A percentile compares a stretch with the other conserved stretches of the same genome.
Conservation (phyloP, 2,888 invertebrate species). For the Drosophila mimetica region DNA sequence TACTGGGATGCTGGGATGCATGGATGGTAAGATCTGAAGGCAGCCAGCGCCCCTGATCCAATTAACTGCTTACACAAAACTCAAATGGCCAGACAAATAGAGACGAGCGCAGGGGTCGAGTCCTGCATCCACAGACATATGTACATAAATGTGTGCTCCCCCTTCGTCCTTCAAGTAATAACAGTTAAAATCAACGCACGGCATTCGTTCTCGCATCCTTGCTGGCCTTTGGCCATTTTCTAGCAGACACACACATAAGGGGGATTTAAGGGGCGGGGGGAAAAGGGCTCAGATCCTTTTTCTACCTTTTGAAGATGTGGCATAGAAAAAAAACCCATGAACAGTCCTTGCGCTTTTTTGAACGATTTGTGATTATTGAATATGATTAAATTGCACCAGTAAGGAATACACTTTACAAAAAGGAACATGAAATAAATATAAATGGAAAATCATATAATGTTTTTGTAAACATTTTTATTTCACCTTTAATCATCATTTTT, state of each 20-base stretch:
- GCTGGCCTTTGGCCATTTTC: conserved; percentile 65
- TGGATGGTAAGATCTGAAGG: conserved; percentile 3
- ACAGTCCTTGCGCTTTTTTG: not conserved
- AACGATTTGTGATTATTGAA: not conserved
- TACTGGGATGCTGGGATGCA: conserved; percentile 5
- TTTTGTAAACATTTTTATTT: no score
- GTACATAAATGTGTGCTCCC: conserved; percentile 4
- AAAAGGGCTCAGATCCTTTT: conserved; percentile 12
- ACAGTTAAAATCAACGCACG: conserved; percentile 75
- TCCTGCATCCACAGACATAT: conserved; percentile 47
- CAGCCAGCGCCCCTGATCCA: conserved; percentile 64
- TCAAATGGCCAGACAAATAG: conserved; percentile 67
- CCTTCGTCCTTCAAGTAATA: conserved; percentile 53
- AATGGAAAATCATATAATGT: no score
- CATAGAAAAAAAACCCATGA: not conserved
- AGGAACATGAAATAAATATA: no score
- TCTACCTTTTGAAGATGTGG: conserved; percentile 19
- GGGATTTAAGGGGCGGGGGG: not conserved
- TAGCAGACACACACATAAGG: conserved; percentile 23
- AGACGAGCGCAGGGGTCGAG: conserved; percentile 2
- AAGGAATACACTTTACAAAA: no score
- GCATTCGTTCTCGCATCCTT: conserved; percentile 60
- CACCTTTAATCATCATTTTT: no score
- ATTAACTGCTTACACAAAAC: conserved; percentile 80
- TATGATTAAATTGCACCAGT: no score